Base-by-base conservation (phyloP, 2,888 invertebrate species). In the Drosophila mimica region DNA sequence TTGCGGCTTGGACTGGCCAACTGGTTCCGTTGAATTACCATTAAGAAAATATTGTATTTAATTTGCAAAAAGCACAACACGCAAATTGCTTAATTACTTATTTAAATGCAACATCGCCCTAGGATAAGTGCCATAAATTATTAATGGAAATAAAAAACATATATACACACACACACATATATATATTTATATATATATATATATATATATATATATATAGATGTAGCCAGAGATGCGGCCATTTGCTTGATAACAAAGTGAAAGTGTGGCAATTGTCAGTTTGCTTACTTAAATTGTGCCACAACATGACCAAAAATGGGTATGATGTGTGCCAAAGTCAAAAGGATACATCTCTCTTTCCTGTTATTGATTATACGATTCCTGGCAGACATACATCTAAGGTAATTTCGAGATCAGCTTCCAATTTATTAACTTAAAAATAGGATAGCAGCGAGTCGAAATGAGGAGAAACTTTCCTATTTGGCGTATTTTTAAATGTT, bases 1-100 rank as follows among this genome's bases (percentile, higher is more conserved):
- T 58, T 63, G 60, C 48, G 46, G 43, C 40, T 57, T 46, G 33
- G 31, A 9, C 38, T 34, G 49, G 31, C 31, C 38, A 38, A 49
- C 38, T 36, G 59, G 60, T 59, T 76, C 63, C 48, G 73, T 60
- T 65, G 60, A 81, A 81, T 63, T 79, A 79, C 73, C 86, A 83
- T 83, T 85, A 85, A 85, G 83, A 83, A 83, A 83, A 82, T 82
- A 83, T 85, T 80, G 73, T 82, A 82, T 81, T 85, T 76, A 65
- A 79, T 75, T 82, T 69, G 70, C 53, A 68, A 79, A 82, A 69
- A 70, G 75, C 68, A 75, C 70, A 76, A 75, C 71, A 74, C 70
- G 77, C 69, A 77, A 80, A 85, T 80, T 78, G 86, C 86, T 82
- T 78, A 83, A 85, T 83, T 85, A 83, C 78, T 83, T 85, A 83